phyloP scores from a whole-genome alignment of 2,113 vertebrate genomes.

The Sceloporus tristichus region DNA sequence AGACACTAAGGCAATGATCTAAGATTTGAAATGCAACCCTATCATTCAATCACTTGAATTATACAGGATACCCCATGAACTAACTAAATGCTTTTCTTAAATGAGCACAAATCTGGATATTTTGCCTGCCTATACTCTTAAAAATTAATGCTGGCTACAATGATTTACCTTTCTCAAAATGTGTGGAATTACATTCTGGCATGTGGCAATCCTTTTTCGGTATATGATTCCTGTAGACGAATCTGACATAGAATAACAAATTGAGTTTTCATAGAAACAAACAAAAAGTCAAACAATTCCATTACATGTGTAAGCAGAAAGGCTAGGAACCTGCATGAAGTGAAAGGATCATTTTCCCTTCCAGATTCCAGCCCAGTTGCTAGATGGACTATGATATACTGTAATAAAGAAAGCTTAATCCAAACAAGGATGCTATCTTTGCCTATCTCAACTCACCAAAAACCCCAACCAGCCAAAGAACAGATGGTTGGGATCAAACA shows the following conservation, averaged over 20 bases:
- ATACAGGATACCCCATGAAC: too few relatives aligned
- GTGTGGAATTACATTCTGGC: constrained; percentile 80
- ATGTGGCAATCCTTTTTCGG: constrained; percentile 75
- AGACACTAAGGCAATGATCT: neutral
- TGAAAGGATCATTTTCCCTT: neutral
- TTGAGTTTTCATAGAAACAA: constrained; percentile 26
- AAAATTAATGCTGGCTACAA: constrained; percentile 27
- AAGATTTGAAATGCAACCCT: neutral
- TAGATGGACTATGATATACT: neutral
- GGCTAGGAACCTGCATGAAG: neutral
- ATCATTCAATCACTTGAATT: neutral
- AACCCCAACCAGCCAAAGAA: neutral
- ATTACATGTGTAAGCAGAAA: neutral
- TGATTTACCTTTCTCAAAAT: constrained; percentile 78
- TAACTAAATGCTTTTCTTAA: neutral
- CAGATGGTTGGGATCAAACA: accelerated
- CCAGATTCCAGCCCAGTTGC: neutral
- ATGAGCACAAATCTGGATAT: neutral
- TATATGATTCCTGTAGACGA: constrained; percentile 74
- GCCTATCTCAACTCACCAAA: neutral
- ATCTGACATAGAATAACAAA: constrained; percentile 61
- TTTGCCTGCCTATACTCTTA: neutral
- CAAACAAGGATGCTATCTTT: neutral
- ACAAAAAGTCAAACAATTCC: neutral
- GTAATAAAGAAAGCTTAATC: accelerated